Base-by-base conservation (phyloP, 2,797 vertebrate genomes). In the Gymnocypris eckloni region DNA sequence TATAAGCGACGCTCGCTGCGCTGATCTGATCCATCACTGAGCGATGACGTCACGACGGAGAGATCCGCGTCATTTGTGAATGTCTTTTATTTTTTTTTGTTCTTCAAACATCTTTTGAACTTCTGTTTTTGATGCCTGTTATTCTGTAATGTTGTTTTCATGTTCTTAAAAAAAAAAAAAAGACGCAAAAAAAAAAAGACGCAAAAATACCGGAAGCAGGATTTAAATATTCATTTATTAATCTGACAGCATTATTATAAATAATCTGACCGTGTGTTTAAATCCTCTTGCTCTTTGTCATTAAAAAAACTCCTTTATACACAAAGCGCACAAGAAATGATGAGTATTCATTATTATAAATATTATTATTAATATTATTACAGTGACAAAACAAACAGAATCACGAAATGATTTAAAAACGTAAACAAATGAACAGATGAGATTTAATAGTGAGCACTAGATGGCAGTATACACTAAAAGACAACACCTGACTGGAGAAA, bases 1-100 rank as follows among this genome's bases (percentile, higher is more conserved):
- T 87, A 66, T 90, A 90, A 52, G 85, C 73, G 59, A 84, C 81
- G 20, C 73, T 22, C 78, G 80, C 86, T 2, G 80, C 64, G 78
- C 67, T 79, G 41, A 82, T 67, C 64, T 84, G 78, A 61, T 84
- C 86, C 72, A 86, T 88, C 28, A 37, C 89, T 56, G 48, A 77
- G 76, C 28, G 28, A 33, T 33, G 28, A 33, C 28, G 28, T 33
- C 28, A 33, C 28, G 28, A 33, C 28, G 2, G 18, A 11, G 33
- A 48, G 2, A 25, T 1, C 28, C 28, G 28, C 28, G 28, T 33
- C 28, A 33, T 33, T 33, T 33, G 28, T 33, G 28, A 33, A 33
- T 33, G 28, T 2, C 28, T 33, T 33, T 33, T 33, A 33, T 33
- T 33, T 33, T 33, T 33, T 33, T 33, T 28, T 28, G 28, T 28